Conservation (phyloP, 2,888 invertebrate genomes). For the Coleophora flavipennella region DNA sequence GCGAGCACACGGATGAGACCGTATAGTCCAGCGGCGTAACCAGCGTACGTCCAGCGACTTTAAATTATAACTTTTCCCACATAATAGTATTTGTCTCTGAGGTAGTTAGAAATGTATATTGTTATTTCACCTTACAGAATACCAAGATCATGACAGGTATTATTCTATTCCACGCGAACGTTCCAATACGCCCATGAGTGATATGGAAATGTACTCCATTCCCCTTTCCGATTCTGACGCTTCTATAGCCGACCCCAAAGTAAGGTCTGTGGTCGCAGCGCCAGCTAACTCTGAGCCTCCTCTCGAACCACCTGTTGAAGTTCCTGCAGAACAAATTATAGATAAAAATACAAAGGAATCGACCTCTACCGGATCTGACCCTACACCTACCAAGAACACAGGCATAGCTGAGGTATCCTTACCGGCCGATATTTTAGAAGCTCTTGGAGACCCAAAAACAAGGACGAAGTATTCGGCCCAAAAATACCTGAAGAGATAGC, state of each 20-base stretch:
- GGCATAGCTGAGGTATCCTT: not conserved
- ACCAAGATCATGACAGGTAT: not conserved
- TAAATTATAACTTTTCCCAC: not conserved
- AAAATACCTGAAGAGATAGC: conserved; percentile 7
- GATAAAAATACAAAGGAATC: not conserved
- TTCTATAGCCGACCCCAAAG: not conserved
- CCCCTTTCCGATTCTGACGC: not conserved
- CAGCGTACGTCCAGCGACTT: conserved; percentile 4
- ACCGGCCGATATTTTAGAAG: conserved; percentile 4
- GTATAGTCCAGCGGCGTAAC: conserved; percentile 6
- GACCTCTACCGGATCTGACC: not conserved
- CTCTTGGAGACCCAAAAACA: conserved; percentile 8
- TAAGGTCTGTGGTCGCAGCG: not conserved
- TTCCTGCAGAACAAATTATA: not conserved
- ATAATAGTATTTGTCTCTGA: too few relatives aligned
- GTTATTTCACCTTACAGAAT: not conserved
- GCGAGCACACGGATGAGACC: too few relatives aligned
- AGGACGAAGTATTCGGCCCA: conserved; percentile 8
- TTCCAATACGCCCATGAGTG: not conserved
- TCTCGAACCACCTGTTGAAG: not conserved
- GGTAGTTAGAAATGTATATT: too few relatives aligned
- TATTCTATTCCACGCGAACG: not conserved
- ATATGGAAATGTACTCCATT: not conserved
- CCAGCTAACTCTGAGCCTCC: not conserved
- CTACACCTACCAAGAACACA: not conserved